These are phyloP conservation scores for Clamator glandarius DNA, from an alignment of 2,797 vertebrate genomes.

Conservation along the genomic window DNA sequence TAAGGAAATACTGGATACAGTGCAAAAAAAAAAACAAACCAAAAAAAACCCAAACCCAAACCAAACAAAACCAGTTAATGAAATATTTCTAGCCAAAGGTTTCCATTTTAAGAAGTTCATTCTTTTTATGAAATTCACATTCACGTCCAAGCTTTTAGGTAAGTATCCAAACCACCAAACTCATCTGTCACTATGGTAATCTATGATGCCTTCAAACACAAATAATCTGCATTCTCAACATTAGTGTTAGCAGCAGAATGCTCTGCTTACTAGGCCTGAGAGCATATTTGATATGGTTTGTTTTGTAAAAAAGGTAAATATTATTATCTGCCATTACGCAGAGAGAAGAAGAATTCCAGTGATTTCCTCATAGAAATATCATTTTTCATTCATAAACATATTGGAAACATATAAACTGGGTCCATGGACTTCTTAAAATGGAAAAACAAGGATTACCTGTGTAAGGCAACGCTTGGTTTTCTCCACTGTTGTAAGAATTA, in stretches of 20 bases:
- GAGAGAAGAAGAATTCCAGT: neutral
- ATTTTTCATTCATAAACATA: neutral
- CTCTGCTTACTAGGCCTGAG: neutral
- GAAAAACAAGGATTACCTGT: neutral
- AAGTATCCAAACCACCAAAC: neutral
- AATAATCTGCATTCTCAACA: neutral
- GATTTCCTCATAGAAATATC: neutral
- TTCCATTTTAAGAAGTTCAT: slow-evolving; percentile 8
- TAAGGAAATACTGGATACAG: neutral
- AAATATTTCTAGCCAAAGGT: neutral
- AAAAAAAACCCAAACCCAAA: no score
- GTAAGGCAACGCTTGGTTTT: neutral
- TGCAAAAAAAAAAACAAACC: neutral
- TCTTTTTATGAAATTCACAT: neutral
- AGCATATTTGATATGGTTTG: neutral
- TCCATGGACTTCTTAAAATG: neutral
- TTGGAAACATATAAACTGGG: neutral
- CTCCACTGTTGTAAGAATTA: neutral
- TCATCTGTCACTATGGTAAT: neutral
- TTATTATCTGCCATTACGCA: neutral
- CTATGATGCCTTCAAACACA: neutral
- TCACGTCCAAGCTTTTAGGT: neutral
- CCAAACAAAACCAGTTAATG: neutral
- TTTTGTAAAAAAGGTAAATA: slow-evolving; percentile 5
- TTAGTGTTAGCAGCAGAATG: neutral